Base-by-base conservation (phyloP, 2,888 invertebrate species). In the Eustalomyia histrio region DNA sequence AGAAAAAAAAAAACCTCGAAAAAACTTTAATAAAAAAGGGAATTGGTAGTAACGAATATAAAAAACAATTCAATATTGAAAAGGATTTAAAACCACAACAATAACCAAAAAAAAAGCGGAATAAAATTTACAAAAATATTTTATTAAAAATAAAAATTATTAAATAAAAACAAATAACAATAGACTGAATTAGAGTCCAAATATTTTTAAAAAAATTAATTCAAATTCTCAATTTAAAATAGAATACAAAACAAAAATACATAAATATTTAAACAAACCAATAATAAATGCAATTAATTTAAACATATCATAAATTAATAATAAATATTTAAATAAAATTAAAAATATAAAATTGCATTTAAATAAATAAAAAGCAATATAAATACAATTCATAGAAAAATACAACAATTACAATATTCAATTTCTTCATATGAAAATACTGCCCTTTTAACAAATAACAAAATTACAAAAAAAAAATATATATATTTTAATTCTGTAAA, bases 111-210 rank as follows among this genome's bases (percentile, higher is more conserved):
- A 43, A 74, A 39, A 71, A 4, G 21, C 58, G 52, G 71, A 75
- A 65, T n/a, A 29, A 52, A 63, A 71, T 14, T 47, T 43, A 67
- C 24, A 58, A 7, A 57, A 81, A 58, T 50, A 74, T 50, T 74
- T 72, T 52, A 65, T 16, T 35, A 67, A 63, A 47, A 75, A 43
- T 60, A 82, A 57, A 63, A 58, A 76, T 16, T 24, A 63, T 39
- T 12, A 74, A 76, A 81, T 69, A 74, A 61, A 73, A 83, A 81
- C 83, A 83, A 88, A 84, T 87, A 88, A 89, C 88, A 89, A 88
- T 88, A 88, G 88, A 88, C 88, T 88, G 88, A 88, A 88, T 85
- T 86, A 89, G 88, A 89, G 88, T 88, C 88, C 88, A 88, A 88
- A 88, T 89, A 89, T 88, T 87, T 88, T 85, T 63, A 65, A 86